A percentile compares a stretch with the other conserved stretches of the same genome.
Conservation (phyloP, 2,888 invertebrate genomes). For the Clunio marinus region DNA sequence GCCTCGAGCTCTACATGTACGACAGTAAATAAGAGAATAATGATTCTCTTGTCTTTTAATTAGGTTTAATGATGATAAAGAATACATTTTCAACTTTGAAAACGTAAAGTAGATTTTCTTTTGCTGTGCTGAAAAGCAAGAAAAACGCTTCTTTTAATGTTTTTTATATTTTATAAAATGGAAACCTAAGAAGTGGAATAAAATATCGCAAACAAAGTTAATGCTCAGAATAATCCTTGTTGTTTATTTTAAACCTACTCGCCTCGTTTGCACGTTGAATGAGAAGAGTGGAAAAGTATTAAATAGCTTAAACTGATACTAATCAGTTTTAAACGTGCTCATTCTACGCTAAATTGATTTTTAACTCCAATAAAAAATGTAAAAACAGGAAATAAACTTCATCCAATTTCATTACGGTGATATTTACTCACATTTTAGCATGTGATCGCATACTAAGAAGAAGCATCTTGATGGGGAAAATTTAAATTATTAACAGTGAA, state of each 20-base stretch:
- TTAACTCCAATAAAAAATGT: neutral
- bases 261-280: neutral
- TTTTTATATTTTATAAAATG: neutral
- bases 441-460: too few relatives aligned
- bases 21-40: too few relatives aligned
- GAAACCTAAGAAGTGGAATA: neutral
- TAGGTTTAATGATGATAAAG: neutral
- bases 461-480: neutral
- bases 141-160: too few relatives aligned
- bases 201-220: neutral
- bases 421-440: conserved; percentile 3
- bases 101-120: too few relatives aligned
- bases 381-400: conserved; percentile 29
- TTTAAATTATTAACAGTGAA: conserved; percentile 6
- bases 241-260: conserved; percentile 1
- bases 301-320: conserved; percentile 36
- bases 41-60: conserved; percentile 10
- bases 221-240: neutral
- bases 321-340: conserved; percentile 36
- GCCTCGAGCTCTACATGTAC: neutral
- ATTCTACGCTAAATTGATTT: conserved; percentile 33
- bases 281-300: neutral
- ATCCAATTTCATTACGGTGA: conserved; percentile 18
- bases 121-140: too few relatives aligned
- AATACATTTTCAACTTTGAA: neutral